Evolutionary conservation across 2,797 vertebrate genomes (phyloP).

Genomic region (Hemitrygon akajei): DNA sequence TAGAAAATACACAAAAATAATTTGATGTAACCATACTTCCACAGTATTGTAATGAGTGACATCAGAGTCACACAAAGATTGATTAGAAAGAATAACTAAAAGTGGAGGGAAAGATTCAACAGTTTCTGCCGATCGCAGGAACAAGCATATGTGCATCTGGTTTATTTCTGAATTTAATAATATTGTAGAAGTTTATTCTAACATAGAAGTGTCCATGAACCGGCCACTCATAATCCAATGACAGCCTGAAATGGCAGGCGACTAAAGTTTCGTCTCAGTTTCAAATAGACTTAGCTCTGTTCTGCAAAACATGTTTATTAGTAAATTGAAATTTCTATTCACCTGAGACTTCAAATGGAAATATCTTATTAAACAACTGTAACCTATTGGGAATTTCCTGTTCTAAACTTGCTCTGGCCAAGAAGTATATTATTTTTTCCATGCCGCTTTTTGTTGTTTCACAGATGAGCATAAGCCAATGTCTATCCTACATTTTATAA

Average conservation of each 20-base stretch:
- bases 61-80: too few species aligned
- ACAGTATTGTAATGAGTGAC: too few species aligned
- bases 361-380: background rate
- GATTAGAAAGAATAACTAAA: too few species aligned
- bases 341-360: background rate
- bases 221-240: background rate
- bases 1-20: too few species aligned
- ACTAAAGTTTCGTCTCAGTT: background rate
- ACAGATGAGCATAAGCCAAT: background rate
- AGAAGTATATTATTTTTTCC: background rate
- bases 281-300: background rate
- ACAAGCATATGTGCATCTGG: too few species aligned
- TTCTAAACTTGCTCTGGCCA: background rate
- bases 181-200: too few species aligned
- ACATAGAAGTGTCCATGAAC: too few species aligned
- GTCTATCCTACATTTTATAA: background rate
- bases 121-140: too few species aligned
- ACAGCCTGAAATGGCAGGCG: background rate
- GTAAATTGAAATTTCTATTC: background rate
- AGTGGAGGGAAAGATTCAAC: too few species aligned
- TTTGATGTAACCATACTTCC: too few species aligned
- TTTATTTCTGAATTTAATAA: too few species aligned
- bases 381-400: background rate
- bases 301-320: slow-evolving; percentile 29
- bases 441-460: background rate